Evolutionary conservation across 2,888 invertebrate genomes (phyloP), one percentile per base, ranked within the genome.

Genomic region (Drosophila testacea): DNA sequence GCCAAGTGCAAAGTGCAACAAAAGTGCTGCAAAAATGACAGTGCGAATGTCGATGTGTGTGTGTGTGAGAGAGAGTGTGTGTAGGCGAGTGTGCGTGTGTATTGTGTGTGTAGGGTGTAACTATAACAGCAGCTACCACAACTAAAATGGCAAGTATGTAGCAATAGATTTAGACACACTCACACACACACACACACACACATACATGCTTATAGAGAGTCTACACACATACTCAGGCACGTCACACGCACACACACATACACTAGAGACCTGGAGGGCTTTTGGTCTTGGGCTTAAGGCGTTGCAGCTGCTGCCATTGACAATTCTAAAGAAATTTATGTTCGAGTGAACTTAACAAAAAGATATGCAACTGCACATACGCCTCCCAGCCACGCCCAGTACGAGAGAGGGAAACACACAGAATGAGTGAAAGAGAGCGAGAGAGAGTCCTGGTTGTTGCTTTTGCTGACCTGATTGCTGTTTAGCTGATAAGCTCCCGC

Each of bases 271-370:
- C 69, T 74, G 69, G 44, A 69, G 65, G 67, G 67, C 30, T 72
- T 60, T 52, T 34, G 74, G 69, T 51, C 39, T 65, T 42, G 41
- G 64, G 61, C 73, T 73, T 67, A 73, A 77, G 77, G 81, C 69
- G 61, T 55, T 70, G 80, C 79, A 65, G 73, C 77, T 78, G 83
- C 78, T 78, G 76, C 69, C 73, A 78, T 78, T 83, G 82, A 73
- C 82, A 82, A 83, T 83, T 83, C 78, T 72, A 75, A 75, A 81
- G 69, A 81, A 80, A 80, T 81, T 80, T 80, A 81, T 80, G 82
- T 80, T 74, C 79, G 75, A 81, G 52, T 81, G 79, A 81, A 80
- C 79, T 81, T 78, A 66, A 81, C 79, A 80, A 78, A 81, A 82
- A 80, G 72, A 75, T 80, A 71, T 81, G 79, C 71, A 81, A 67